Evolutionary conservation across 2,113 vertebrate species (phyloP), one percentile per base, ranked within the genome.

Genomic region (Leptodactylus fuscus): DNA sequence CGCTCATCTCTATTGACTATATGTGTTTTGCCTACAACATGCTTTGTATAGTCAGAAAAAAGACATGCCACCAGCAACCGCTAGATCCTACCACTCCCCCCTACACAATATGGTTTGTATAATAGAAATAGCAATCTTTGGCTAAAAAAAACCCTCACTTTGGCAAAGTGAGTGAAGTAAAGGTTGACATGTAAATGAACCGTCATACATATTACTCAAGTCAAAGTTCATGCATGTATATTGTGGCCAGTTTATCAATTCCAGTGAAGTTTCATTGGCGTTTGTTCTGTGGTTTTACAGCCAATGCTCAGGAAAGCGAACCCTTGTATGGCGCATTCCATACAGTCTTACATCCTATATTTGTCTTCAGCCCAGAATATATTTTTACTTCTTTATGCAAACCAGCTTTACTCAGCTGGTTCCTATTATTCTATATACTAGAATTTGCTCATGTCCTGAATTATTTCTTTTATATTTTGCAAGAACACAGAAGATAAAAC

Each of bases 301-400:
- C 82, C 82, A 83, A 60, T 27, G 22, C 38, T 83, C 51, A 44
- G 38, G 51, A 24, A 74, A 75, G 71, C 49, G 27, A 83, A 71
- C 60, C 48, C 24, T 20, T 44, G 34, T 58, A 74, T 36, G 29
- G 10, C 27, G 5, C 70, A 83, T 83, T 83, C 51, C 34, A 62
- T 83, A 58, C 49, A 60, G 49, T 83, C 81, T 75, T 27, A 74
- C 49, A 83, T 60, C n/a, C 70, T 75, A 75, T 74, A 83, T 58
- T 83, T 48, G 69, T 73, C 69, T 73, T 67, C 22, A 55, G 55
- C 34, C 49, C 49, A 83, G 36, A 58, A 46, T 46, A 29, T 46
- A 41, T 60, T 83, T 75, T 75, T 75, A 53, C 51, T 44, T 83
- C 51, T 75, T 29, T 44, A 83, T 60, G 34, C 70, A 75, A 58